phyloP scores from a whole-genome alignment of 1,140 invertebrate genomes.

The Pristionchus pacificus region DNA sequence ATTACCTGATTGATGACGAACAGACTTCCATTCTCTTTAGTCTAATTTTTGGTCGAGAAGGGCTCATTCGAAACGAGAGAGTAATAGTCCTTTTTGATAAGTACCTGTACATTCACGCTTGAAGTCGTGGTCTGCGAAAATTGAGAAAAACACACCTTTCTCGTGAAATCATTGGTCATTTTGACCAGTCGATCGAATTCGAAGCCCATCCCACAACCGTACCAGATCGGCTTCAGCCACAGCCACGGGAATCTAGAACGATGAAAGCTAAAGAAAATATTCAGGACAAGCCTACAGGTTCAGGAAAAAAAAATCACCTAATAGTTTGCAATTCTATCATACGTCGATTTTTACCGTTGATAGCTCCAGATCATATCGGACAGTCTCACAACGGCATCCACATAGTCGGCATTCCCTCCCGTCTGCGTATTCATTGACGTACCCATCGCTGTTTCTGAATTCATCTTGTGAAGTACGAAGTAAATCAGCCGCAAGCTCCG shows the following conservation, averaged over 20 bases:
- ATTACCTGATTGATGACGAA: too few species aligned
- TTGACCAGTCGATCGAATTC: constrained; percentile 4
- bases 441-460: constrained; percentile 74
- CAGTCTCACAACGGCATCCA: constrained; percentile 69
- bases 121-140: not conserved
- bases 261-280: too few species aligned
- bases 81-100: not conserved
- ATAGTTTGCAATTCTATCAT: too few species aligned
- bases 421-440: constrained; percentile 68
- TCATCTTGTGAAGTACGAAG: too few species aligned
- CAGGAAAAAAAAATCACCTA: too few species aligned
- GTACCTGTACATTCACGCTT: not conserved
- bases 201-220: constrained; percentile 11
- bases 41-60: too few species aligned
- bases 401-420: constrained; percentile 70
- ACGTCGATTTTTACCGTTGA: too few species aligned
- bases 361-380: constrained; percentile 47
- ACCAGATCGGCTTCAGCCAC: constrained; percentile 17
- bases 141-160: too few species aligned
- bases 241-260: too few species aligned
- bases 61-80: not conserved
- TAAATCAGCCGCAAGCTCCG: too few species aligned
- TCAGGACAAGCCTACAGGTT: too few species aligned
- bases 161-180: too few species aligned
- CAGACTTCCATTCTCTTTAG: constrained; percentile 1